These are phyloP conservation scores for Enoplosus armatus DNA, from an alignment of 2,797 vertebrate species.

Conservation along the genomic window DNA sequence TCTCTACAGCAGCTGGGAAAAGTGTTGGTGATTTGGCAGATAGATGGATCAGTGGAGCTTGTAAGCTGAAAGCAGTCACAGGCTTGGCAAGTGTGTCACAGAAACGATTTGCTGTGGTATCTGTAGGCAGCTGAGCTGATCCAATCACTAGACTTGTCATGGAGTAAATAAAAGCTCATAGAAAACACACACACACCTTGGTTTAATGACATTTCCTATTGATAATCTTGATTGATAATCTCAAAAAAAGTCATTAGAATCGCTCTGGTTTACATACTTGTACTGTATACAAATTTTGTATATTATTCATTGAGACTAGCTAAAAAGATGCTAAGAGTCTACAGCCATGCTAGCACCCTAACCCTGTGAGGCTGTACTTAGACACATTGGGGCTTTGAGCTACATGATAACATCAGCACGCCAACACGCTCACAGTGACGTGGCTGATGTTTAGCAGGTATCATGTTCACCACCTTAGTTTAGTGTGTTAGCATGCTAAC, in stretches of 20 bases:
- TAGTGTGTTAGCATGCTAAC: not conserved
- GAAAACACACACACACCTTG: not conserved
- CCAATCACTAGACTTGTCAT: constrained; percentile 44
- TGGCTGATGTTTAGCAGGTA: not conserved
- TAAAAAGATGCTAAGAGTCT: not conserved
- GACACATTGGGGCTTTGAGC: not conserved
- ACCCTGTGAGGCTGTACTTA: not conserved
- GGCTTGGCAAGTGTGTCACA: constrained; percentile 35
- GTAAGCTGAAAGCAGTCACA: constrained; percentile 55
- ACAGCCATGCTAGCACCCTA: not conserved
- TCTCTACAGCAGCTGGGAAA: constrained; percentile 41
- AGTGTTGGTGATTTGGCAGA: constrained; percentile 44
- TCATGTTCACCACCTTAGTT: not conserved
- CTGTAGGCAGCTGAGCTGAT: constrained; percentile 43
- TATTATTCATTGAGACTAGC: not conserved
- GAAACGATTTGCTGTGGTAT: constrained; percentile 46
- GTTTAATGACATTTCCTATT: not conserved
- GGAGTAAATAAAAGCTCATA: constrained; percentile 17
- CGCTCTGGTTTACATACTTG: not conserved
- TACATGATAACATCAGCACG: not conserved
- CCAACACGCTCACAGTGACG: not conserved
- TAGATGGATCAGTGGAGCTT: constrained; percentile 56
- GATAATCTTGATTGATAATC: too few relatives aligned
- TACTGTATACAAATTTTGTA: not conserved
- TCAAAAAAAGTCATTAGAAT: not conserved